Conservation (phyloP, 2,113 vertebrate genomes). For the Gymnocephalus cernua region DNA sequence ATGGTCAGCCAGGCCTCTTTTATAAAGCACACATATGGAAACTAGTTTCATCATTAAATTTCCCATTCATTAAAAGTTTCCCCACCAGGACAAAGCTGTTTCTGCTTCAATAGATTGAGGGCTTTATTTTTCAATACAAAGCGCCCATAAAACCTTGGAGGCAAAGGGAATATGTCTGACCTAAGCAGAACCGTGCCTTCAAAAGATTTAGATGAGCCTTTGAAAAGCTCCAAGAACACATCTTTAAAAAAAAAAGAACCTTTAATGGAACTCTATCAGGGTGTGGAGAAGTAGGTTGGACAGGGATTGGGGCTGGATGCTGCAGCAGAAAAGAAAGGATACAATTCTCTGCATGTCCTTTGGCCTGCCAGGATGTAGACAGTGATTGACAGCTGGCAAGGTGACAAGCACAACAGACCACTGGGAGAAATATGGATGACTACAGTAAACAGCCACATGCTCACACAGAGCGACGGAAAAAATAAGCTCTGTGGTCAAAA, state of each 20-base stretch:
- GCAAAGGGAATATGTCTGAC: slow-evolving; percentile 60
- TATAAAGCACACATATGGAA: slow-evolving; percentile 31
- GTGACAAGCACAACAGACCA: slow-evolving; percentile 63
- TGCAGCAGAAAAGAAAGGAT: slow-evolving; percentile 50
- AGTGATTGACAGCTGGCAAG: slow-evolving; percentile 75
- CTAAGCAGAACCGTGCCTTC: slow-evolving; percentile 62
- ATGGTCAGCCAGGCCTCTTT: slow-evolving; percentile 21
- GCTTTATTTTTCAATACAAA: slow-evolving; percentile 64
- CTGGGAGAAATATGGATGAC: slow-evolving; percentile 47
- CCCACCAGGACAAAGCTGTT: slow-evolving; percentile 48
- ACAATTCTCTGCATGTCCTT: slow-evolving; percentile 56
- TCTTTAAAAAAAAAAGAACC: slow-evolving; percentile 20
- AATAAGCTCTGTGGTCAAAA: slow-evolving; percentile 30
- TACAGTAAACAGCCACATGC: slow-evolving; percentile 50
- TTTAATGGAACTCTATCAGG: slow-evolving; percentile 65
- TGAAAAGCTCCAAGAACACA: slow-evolving; percentile 63
- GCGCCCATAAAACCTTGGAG: slow-evolving; percentile 47
- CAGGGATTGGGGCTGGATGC: slow-evolving; percentile 47
- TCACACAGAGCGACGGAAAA: slow-evolving; percentile 18
- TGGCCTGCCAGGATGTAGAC: slow-evolving; percentile 43
- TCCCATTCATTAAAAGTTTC: no score
- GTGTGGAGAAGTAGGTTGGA: slow-evolving; percentile 46
- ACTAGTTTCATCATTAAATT: slow-evolving; percentile 54
- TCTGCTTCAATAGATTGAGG: slow-evolving; percentile 46
- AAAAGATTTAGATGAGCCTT: slow-evolving; percentile 63